Evolutionary conservation across 2,888 invertebrate genomes (phyloP), one percentile per base, ranked within the genome.

Genomic region (Hedychridium roseum): DNA sequence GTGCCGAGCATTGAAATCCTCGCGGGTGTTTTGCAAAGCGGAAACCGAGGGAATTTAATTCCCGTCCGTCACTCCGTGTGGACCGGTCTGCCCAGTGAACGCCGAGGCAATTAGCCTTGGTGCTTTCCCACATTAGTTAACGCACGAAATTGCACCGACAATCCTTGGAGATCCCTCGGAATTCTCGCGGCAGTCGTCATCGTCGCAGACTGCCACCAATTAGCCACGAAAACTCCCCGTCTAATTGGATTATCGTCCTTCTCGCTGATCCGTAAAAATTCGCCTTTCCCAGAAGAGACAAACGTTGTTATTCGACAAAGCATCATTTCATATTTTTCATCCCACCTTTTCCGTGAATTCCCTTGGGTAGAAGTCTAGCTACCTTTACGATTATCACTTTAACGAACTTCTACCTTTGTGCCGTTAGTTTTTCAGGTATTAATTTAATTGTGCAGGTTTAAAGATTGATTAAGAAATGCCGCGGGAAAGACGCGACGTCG

Each of bases 91-190:
- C n/a, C n/a, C n/a, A n/a, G n/a, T n/a, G n/a, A n/a, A n/a, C n/a
- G n/a, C n/a, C 50, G 49, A 32, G 55, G 27, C 57, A 58, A 68
- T 68, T 67, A 68, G 50, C 59, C 61, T 63, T 60, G 50, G 44
- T 46, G 53, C 46, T 68, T 70, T 70, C 70, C 57, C 68, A 64
- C 69, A 66, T 70, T 64, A 70, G 52, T 66, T 58, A 52, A 32
- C 40, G 30, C 52, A 50, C 52, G 66, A 66, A 70, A 66, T 67
- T 65, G 47, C 50, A 46, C 47, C 46, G 40, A 45, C 43, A 49
- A 60, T 63, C 53, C 55, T 35, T 54, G 39, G 5, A 28, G 42
- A 64, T 57, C 54, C 31, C 21, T n/a, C n/a, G n/a, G n/a, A n/a
- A n/a, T n/a, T n/a, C 30, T 20, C 14, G 43, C 27, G 23, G 16